Percentiles rank a stretch among this genome's conserved stretches.
phyloP scores from a whole-genome alignment of 2,113 vertebrate genomes.

The Labeo rohita region DNA sequence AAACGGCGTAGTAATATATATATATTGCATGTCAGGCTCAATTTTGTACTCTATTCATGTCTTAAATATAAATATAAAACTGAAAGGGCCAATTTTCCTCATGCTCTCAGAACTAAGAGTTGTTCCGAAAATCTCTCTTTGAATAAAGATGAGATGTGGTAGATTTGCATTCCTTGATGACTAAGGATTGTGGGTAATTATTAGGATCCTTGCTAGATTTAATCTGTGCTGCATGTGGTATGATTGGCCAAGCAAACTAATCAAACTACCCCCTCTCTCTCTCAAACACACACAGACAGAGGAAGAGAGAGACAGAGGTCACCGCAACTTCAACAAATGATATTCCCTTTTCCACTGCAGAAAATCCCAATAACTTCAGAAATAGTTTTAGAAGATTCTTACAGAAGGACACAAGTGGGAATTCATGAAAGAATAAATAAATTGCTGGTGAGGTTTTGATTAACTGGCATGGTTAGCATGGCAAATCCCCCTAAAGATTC shows the following conservation, averaged over 20 bases:
- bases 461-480: constrained; percentile 43
- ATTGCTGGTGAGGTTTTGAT: constrained; percentile 37
- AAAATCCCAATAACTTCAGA: constrained; percentile 45
- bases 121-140: constrained; percentile 59
- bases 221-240: constrained; percentile 62
- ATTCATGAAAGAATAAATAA: constrained; percentile 24
- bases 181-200: constrained; percentile 71
- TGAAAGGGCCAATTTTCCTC: background rate
- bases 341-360: constrained; percentile 46
- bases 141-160: constrained; percentile 62
- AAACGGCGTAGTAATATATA: too few relatives aligned
- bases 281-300: background rate
- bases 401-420: constrained; percentile 33
- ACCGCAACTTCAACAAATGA: constrained; percentile 51
- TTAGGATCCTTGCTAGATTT: constrained; percentile 56
- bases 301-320: constrained; percentile 43
- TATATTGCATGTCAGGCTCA: background rate
- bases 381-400: constrained; percentile 54
- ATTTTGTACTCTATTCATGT: background rate
- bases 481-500: constrained; percentile 54
- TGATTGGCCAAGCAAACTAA: constrained; percentile 60
- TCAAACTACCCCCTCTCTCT: constrained; percentile 41
- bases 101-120: constrained; percentile 42
- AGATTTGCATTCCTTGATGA: constrained; percentile 65
- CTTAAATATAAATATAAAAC: background rate